Base-by-base conservation (phyloP, 2,888 invertebrate species). In the Eristalis intricaria region DNA sequence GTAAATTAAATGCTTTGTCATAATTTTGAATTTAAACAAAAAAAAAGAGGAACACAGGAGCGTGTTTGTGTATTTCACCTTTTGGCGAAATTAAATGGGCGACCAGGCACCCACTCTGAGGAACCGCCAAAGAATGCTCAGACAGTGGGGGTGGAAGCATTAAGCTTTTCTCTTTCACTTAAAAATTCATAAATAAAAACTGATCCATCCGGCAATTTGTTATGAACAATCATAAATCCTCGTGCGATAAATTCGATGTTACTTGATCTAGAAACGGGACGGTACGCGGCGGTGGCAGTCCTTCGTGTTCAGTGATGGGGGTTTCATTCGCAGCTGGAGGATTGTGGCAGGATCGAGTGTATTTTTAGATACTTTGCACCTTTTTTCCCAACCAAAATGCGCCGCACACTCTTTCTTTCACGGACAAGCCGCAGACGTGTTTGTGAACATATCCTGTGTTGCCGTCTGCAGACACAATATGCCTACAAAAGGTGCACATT, bases 331-430 rank as follows among this genome's bases (percentile, higher is more conserved):
- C 86, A 86, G 86, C 86, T 86, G 86, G 86, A 86, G 66, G n/a
- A n/a, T n/a, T n/a, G n/a, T n/a, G n/a, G n/a, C n/a, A 11, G 15
- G 56, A 23, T 58, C 22, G 26, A 43, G 19, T 76, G 19, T 80
- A 76, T 83, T 83, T 84, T 71, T 83, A 84, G 83, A 83, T 38
- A 76, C 73, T 84, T 80, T 84, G 79, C 87, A 87, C 87, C 87
- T 87, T 87, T 87, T 50, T 87, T 84, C 76, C 76, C 73, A 65
- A 84, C 11, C 73, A 76, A 87, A 83, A 83, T 75, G 66, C 74
- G 50, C 7, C 23, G 26, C 43, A 84, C 32, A 75, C 75, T 66
- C 65, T 79, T 86, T 66, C 61, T 8, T n/a, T 8, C 19, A 4
- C 19, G 8, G 19, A 8, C n/a, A 43, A 5, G 19, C 50, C 43